A percentile compares a stretch with the other conserved stretches of the same genome.
phyloP scores from a whole-genome alignment of 53 echinoderm and acorn worm genomes.

The Temnopleurus reevesii region DNA sequence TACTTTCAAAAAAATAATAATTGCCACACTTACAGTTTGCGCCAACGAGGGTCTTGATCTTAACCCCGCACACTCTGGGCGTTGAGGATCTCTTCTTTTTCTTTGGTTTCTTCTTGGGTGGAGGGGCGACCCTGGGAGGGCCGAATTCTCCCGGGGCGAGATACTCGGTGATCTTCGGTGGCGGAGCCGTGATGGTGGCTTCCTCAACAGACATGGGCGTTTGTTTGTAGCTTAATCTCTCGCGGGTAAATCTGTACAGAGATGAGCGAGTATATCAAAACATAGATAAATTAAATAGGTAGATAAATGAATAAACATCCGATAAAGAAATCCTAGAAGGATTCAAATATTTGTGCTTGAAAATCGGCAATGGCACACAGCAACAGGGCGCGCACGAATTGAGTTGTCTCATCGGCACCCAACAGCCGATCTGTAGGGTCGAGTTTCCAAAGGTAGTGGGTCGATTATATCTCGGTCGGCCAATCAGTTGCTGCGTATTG shows the following conservation, averaged over 20 bases:
- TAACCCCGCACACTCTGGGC: constrained; percentile 78
- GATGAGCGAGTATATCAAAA: neutral
- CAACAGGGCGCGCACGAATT: too few species aligned
- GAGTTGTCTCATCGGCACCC: too few species aligned
- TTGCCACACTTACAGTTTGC: constrained; percentile 62
- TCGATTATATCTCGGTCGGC: too few species aligned
- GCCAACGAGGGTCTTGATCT: constrained; percentile 81
- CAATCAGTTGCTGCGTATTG: too few species aligned
- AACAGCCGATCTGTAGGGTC: too few species aligned
- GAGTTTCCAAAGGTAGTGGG: too few species aligned
- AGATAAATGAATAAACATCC: neutral
- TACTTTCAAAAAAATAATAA: too few species aligned
- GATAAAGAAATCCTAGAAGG: neutral
- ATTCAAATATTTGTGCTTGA: too few species aligned
- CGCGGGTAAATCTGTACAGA: constrained; percentile 4
- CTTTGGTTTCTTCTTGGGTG: constrained; percentile 51
- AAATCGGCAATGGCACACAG: too few species aligned
- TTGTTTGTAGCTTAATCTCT: constrained; percentile 7
- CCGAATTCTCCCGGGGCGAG: constrained; percentile 49
- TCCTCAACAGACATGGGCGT: neutral
- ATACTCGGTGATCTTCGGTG: neutral
- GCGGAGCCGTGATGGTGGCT: neutral
- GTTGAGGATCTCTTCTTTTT: constrained; percentile 78
- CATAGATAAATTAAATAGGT: neutral
- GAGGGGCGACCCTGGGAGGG: constrained; percentile 22